Percentiles rank a stretch among this genome's conserved stretches.
Evolutionary conservation across 2,797 vertebrate species (phyloP).

Genomic region (Enoplosus armatus): DNA sequence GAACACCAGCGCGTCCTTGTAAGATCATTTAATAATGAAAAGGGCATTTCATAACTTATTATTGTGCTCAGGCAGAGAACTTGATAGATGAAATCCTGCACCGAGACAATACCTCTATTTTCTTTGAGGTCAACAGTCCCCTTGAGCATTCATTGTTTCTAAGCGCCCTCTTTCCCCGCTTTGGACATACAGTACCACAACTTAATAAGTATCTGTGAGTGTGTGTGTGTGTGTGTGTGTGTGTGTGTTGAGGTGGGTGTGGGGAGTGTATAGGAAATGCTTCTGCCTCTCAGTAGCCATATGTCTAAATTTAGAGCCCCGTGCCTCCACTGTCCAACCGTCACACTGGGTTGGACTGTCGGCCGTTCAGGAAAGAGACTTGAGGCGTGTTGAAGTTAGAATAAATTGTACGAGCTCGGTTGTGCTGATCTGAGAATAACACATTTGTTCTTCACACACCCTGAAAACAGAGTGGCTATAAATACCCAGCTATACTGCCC

Average conservation of each 20-base stretch:
- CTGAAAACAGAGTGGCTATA: conserved; percentile 53
- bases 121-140: conserved; percentile 67
- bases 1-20: conserved; percentile 9
- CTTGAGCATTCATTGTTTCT: conserved; percentile 79
- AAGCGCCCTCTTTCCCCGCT: conserved; percentile 43
- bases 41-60: conserved; percentile 32
- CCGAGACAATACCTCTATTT: conserved; percentile 65
- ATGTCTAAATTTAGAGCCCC: conserved; percentile 81
- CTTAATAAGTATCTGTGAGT: conserved; percentile 35
- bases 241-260: conserved; percentile 14
- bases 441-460: conserved; percentile 45
- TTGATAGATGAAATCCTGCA: conserved; percentile 52
- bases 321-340: conserved; percentile 55
- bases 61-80: conserved; percentile 37
- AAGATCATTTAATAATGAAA: conserved; percentile 9
- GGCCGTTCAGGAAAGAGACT: conserved; percentile 75
- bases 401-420: conserved; percentile 19
- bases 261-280: conserved; percentile 79
- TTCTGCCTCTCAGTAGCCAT: conserved; percentile 56
- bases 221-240: conserved; percentile 39
- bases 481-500: conserved; percentile 44
- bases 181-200: conserved; percentile 46
- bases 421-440: conserved; percentile 51
- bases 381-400: conserved; percentile 58
- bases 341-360: conserved; percentile 58